These are phyloP conservation scores for Drosophila niveifrons DNA, from an alignment of 2,888 invertebrate genomes.

Conservation along the genomic window DNA sequence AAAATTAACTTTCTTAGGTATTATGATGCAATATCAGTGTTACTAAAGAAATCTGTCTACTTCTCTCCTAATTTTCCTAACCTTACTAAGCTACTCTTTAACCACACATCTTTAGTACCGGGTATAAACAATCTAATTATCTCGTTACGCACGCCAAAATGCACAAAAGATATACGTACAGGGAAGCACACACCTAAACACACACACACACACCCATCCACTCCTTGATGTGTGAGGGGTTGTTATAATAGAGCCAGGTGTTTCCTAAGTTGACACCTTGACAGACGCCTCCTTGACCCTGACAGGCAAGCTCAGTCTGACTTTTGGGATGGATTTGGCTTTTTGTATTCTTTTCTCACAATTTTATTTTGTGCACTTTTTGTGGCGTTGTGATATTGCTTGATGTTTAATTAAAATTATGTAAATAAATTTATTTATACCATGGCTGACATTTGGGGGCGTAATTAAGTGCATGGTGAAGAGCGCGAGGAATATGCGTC, in stretches of 20 bases:
- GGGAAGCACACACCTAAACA: constrained; percentile 15
- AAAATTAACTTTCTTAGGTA: no score
- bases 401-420: constrained; percentile 82
- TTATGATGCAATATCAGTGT: no score
- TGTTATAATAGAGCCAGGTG: constrained; percentile 33
- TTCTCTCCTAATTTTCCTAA: neutral
- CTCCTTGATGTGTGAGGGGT: constrained; percentile 4
- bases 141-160: constrained; percentile 78
- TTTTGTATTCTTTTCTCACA: constrained; percentile 29
- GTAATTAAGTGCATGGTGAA: constrained; percentile 70
- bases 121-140: constrained; percentile 80
- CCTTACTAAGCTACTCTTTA: neutral
- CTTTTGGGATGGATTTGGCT: constrained; percentile 59
- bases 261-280: constrained; percentile 62
- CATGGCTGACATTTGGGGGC: constrained; percentile 57
- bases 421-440: constrained; percentile 79
- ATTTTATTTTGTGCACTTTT: constrained; percentile 9
- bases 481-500: constrained; percentile 32
- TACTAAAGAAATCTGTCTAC: neutral
- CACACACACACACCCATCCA: constrained; percentile 31
- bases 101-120: neutral
- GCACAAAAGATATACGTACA: constrained; percentile 38
- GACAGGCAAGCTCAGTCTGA: constrained; percentile 62
- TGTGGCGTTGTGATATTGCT: constrained; percentile 16
- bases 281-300: constrained; percentile 73